Evolutionary conservation across 2,888 invertebrate species (phyloP).

Genomic region (Gandaritis pyraliata): DNA sequence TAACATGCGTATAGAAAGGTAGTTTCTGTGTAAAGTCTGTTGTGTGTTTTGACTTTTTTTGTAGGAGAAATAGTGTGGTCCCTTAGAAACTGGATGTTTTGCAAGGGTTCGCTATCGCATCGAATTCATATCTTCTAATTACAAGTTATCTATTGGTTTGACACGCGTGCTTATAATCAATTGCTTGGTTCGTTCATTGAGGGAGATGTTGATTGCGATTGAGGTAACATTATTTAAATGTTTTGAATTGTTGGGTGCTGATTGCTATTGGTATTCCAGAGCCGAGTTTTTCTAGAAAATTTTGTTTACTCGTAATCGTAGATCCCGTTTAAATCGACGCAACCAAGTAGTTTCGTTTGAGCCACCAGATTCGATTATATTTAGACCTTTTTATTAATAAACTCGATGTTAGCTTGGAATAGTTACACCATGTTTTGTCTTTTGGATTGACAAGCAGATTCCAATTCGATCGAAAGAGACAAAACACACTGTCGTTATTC

Average conservation of each 20-base stretch:
- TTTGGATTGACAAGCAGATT: too few species aligned
- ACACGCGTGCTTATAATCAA: conserved; percentile 54
- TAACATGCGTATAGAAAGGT: background rate
- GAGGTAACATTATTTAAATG: conserved; percentile 24
- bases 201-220: conserved; percentile 25
- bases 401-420: too few species aligned
- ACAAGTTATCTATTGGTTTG: conserved; percentile 61
- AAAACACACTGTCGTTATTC: too few species aligned
- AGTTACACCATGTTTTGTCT: too few species aligned
- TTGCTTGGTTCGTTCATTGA: conserved; percentile 43
- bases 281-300: too few species aligned
- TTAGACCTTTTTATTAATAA: too few species aligned
- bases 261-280: conserved; percentile 8
- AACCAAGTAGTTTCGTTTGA: too few species aligned
- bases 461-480: too few species aligned
- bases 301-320: too few species aligned
- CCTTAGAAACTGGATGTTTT: conserved; percentile 71
- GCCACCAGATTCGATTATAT: too few species aligned
- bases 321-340: too few species aligned
- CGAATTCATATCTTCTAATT: conserved; percentile 82
- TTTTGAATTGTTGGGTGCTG: conserved; percentile 10
- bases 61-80: conserved; percentile 58
- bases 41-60: conserved; percentile 5
- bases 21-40: background rate
- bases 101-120: conserved; percentile 78